A percentile compares a stretch with the other conserved stretches of the same genome.
Evolutionary conservation across 92 coral and sea anemone species (phyloP).

Genomic region (Actinernus sp.): DNA sequence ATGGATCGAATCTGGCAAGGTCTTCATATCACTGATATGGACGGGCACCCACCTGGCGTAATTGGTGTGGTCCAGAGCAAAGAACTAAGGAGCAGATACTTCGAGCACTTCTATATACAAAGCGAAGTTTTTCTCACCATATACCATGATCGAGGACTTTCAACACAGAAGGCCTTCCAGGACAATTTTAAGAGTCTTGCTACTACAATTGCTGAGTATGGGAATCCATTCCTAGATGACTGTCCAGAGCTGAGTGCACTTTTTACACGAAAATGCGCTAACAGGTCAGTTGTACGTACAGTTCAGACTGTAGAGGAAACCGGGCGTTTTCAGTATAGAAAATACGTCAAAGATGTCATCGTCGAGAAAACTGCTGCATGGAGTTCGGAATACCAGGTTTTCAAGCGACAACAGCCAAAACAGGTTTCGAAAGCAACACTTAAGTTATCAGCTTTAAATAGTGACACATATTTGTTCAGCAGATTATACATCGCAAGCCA

Average conservation of each 20-base stretch:
- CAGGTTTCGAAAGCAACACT: conserved; percentile 12
- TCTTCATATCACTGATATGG: no score
- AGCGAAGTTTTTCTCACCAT: no score
- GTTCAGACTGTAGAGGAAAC: conserved; percentile 9
- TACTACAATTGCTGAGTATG: conserved; percentile 22
- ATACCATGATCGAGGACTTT: conserved; percentile 43
- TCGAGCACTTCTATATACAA: no score
- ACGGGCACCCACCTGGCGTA: conserved; percentile 25
- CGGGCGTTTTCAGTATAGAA: neutral
- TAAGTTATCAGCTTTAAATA: conserved; percentile 3
- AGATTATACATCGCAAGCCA: conserved; percentile 32
- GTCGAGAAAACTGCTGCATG: conserved; percentile 1
- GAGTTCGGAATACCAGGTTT: neutral
- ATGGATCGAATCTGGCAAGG: no score
- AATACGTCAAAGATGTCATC: neutral
- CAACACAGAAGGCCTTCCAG: conserved; percentile 21
- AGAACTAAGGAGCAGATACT: neutral
- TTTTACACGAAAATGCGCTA: conserved; percentile 28
- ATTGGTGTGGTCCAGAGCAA: conserved; percentile 13
- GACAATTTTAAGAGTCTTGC: conserved; percentile 19
- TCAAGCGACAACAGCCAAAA: conserved; percentile 31
- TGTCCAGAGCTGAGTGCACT: conserved; percentile 46
- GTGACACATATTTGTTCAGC: conserved; percentile 12
- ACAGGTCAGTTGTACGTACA: conserved; percentile 16
- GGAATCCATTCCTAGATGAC: conserved; percentile 45